Evolutionary conservation across 2,797 vertebrate genomes (phyloP).

Genomic region (Euphonia xanthogaster): DNA sequence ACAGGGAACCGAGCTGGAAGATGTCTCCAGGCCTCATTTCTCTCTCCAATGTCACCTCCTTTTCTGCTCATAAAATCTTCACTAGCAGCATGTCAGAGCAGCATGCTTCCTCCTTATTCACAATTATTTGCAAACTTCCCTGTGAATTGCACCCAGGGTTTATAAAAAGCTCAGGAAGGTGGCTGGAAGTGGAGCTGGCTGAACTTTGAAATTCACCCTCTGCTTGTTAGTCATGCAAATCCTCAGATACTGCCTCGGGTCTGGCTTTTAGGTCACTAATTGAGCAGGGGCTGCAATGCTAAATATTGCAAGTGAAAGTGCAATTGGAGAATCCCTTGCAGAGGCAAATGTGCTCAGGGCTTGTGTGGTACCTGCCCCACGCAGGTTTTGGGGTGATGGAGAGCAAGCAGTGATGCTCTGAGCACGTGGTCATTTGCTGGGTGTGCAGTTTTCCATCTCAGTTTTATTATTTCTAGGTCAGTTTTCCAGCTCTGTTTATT

Average conservation of each 20-base stretch:
- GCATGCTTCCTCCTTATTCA: conserved; percentile 38
- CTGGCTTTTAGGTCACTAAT: conserved; percentile 40
- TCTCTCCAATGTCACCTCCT: background rate
- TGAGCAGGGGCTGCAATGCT: background rate
- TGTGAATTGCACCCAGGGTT: conserved; percentile 45
- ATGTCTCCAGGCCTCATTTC: background rate
- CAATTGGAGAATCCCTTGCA: background rate
- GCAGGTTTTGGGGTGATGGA: background rate
- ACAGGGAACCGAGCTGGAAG: background rate
- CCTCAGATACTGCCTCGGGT: background rate
- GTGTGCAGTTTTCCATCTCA: background rate
- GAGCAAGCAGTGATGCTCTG: background rate
- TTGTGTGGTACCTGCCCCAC: fast-evolving
- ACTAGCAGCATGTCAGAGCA: conserved; percentile 9
- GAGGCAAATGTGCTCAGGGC: background rate
- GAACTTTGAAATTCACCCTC: conserved; percentile 53
- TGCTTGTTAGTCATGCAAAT: conserved; percentile 52
- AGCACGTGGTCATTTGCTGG: background rate
- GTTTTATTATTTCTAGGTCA: background rate
- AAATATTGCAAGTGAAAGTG: conserved; percentile 38
- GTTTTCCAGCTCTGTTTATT: background rate
- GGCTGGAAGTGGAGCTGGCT: background rate
- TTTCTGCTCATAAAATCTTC: conserved; percentile 40
- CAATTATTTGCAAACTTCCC: conserved; percentile 57
- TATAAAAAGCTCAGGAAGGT: conserved; percentile 54